Percentiles rank a stretch among this genome's conserved stretches.
Evolutionary conservation across 2,113 vertebrate genomes (phyloP).

Genomic region (Panthera leo): DNA sequence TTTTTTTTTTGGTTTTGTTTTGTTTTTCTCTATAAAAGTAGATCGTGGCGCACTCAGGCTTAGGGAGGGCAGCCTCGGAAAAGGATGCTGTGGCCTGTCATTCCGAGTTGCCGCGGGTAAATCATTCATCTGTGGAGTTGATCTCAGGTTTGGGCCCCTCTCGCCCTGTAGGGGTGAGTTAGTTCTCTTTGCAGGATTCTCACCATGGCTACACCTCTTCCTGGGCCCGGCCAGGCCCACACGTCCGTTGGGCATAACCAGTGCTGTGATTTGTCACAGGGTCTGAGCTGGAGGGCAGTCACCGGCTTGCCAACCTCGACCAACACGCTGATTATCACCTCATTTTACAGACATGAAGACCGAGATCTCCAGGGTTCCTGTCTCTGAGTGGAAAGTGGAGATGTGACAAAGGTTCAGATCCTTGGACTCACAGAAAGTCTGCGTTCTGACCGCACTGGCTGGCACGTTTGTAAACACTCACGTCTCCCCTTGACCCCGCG

Average conservation of each 20-base stretch:
- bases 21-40: slow-evolving; percentile 44
- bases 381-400: not conserved
- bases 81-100: accelerated
- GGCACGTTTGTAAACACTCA: not conserved
- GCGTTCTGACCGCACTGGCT: not conserved
- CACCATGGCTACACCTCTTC: not conserved
- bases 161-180: too few species aligned
- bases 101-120: not conserved
- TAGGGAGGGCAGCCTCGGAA: not conserved
- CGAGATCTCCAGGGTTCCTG: not conserved
- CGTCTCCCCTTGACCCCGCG: not conserved
- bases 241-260: not conserved
- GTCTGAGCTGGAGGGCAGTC: not conserved
- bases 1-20: not conserved
- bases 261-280: not conserved
- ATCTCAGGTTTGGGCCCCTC: not conserved
- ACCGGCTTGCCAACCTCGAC: not conserved
- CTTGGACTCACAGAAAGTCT: not conserved
- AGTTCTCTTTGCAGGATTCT: not conserved
- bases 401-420: not conserved
- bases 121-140: not conserved
- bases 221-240: not conserved
- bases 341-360: not conserved
- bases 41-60: not conserved
- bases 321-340: not conserved